These are phyloP conservation scores for Drosophila peninsularis DNA, from an alignment of 2,888 invertebrate species.

Conservation along the genomic window DNA sequence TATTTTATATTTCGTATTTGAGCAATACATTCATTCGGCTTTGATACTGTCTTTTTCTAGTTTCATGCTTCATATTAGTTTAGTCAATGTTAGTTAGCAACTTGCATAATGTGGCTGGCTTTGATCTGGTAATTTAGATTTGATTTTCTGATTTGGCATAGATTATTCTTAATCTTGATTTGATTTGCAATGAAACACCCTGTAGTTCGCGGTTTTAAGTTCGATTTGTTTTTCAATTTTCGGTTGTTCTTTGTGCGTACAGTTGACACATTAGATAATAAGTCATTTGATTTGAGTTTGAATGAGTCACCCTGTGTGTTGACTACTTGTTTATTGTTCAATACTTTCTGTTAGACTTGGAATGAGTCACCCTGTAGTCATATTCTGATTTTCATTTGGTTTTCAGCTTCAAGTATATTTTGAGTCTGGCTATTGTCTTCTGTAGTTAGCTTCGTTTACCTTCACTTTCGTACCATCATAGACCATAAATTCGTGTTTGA, in stretches of 20 bases:
- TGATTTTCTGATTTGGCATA: not conserved
- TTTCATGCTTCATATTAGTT: not conserved
- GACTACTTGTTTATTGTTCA: not conserved
- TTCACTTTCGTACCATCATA: constrained; percentile 23
- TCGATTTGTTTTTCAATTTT: not conserved
- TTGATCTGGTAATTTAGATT: not conserved
- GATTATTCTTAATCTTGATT: not conserved
- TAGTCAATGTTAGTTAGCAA: no score
- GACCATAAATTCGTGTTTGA: constrained; percentile 51
- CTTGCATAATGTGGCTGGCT: not conserved
- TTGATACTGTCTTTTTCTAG: not conserved
- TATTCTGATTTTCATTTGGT: constrained; percentile 14
- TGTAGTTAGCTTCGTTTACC: constrained; percentile 11
- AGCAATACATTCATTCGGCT: not conserved
- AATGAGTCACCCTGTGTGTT: constrained; percentile 53
- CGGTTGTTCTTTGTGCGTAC: no score
- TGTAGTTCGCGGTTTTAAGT: constrained; percentile 32
- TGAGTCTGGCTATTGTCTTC: not conserved
- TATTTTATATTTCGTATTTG: not conserved
- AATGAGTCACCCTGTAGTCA: not conserved
- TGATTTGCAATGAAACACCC: constrained; percentile 35
- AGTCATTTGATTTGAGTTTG: constrained; percentile 7
- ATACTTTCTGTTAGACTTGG: not conserved
- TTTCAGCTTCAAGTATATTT: constrained; percentile 28
- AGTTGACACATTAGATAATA: not conserved